Percentiles rank a stretch among this genome's conserved stretches.
phyloP scores from a whole-genome alignment of 2,113 vertebrate species.

The Labrus mixtus region DNA sequence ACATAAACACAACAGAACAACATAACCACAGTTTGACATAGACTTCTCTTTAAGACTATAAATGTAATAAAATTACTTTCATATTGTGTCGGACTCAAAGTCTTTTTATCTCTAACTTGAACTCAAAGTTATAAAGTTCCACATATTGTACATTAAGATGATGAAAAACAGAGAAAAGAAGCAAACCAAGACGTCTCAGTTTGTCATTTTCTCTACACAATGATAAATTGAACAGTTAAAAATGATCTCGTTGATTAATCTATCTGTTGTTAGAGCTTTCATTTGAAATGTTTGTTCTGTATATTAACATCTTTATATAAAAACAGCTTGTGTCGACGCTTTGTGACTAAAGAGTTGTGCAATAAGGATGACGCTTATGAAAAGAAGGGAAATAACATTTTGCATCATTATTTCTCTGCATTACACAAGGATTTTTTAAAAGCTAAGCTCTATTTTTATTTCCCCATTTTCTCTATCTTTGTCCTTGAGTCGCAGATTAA shows the following conservation, averaged over 20 bases:
- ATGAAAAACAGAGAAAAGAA: neutral
- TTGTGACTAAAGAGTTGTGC: neutral
- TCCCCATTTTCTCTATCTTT: neutral
- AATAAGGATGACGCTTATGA: neutral
- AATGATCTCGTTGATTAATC: no score
- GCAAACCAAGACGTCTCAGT: neutral
- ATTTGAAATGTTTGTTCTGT: no score
- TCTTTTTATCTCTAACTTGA: neutral
- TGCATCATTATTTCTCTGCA: conserved; percentile 1
- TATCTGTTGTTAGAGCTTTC: no score
- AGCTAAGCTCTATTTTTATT: neutral
- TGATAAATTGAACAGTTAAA: neutral
- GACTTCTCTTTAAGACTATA: neutral
- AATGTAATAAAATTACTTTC: neutral
- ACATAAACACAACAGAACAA: no score
- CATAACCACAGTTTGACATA: neutral
- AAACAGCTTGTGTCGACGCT: neutral
- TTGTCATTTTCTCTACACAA: neutral
- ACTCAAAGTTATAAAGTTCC: neutral
- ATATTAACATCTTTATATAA: neutral
- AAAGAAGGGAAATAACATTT: conserved; percentile 28
- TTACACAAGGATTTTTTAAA: conserved; percentile 23
- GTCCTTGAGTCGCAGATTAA: neutral
- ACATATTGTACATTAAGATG: neutral
- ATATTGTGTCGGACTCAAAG: neutral